A percentile compares a stretch with the other conserved stretches of the same genome.
phyloP scores from a whole-genome alignment of 2,888 invertebrate species.

The Tillus elongatus region DNA sequence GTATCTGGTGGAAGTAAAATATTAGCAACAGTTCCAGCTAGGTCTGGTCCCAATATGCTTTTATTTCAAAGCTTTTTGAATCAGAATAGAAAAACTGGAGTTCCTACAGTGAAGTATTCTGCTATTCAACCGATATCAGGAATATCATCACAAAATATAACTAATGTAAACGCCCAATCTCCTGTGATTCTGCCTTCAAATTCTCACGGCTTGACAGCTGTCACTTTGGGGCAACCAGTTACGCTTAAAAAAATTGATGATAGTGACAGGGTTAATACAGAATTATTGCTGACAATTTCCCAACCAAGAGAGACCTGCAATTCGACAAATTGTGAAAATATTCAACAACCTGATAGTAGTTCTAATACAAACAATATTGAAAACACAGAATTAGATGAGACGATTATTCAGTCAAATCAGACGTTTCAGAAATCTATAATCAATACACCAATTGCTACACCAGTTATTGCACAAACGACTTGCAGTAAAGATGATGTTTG shows the following conservation, averaged over 20 bases:
- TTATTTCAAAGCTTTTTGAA: slow-evolving; percentile 59
- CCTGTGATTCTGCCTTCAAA: slow-evolving; percentile 40
- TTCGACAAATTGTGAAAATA: slow-evolving; percentile 5
- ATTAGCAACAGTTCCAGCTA: slow-evolving; percentile 44
- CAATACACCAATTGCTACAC: slow-evolving; percentile 35
- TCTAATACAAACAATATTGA: slow-evolving; percentile 29
- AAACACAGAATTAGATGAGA: slow-evolving; percentile 32
- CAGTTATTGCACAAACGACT: slow-evolving; percentile 36
- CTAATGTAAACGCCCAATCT: slow-evolving; percentile 39
- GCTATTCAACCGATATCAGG: slow-evolving; percentile 40
- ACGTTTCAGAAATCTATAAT: slow-evolving; percentile 27
- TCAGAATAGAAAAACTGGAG: slow-evolving; percentile 51
- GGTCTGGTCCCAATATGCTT: slow-evolving; percentile 52
- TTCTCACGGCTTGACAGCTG: slow-evolving; percentile 35
- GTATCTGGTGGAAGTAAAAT: slow-evolving; percentile 60
- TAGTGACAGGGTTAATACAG: slow-evolving; percentile 31
- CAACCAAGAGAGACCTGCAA: slow-evolving; percentile 30
- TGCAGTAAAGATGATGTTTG: slow-evolving; percentile 23
- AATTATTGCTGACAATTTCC: slow-evolving; percentile 37
- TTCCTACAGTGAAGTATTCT: slow-evolving; percentile 49
- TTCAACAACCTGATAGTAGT: slow-evolving; percentile 32
- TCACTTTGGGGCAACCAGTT: slow-evolving; percentile 37
- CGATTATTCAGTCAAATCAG: slow-evolving; percentile 28
- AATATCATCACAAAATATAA: slow-evolving; percentile 39
- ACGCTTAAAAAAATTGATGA: slow-evolving; percentile 40